Evolutionary conservation across 2,888 invertebrate species (phyloP), one percentile per base, ranked within the genome.

Genomic region (Conus canariensis): DNA sequence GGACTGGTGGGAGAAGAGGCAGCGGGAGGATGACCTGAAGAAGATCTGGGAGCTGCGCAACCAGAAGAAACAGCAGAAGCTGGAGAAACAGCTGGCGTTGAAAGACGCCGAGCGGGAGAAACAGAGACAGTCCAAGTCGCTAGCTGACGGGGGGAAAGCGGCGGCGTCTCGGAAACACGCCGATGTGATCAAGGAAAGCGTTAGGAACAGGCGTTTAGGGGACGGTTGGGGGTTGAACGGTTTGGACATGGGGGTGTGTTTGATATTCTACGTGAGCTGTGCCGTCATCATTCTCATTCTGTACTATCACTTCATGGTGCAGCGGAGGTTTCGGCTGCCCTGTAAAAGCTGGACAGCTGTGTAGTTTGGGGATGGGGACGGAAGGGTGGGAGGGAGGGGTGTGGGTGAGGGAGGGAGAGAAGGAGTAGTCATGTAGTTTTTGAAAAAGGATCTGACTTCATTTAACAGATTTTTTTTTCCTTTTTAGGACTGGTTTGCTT

Each of bases 251-350:
- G 94, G 95, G 58, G 92, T 96, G 92, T 96, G 96, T 93, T 93
- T 95, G 58, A 80, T 94, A 22, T 95, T 95, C 89, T 96, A 95
- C 91, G 82, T 95, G 0, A 80, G 95, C 59, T 95, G 95, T 90
- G 92, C 94, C 12, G 89, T 92, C 19, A 93, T 95, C 45, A 93
- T 96, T 16, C 74, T 95, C 1, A 25, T 94, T 4, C 88, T 95
- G 56, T 96, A 95, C 92, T 95, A 95, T 90, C 95, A 95, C 93
- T 95, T 96, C 91, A 93, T 94, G n/a, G 93, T 93, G 10, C 91
- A 87, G 58, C 30, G 92, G 58, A 92, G 92, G 88, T 93, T 93
- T 91, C 92, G 92, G 89, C 92, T 92, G 88, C 93, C 93, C 14
- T 93, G 92, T 88, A 87, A 60, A 74, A 88, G 77, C 25, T 85